Base-by-base conservation (phyloP, 2,888 invertebrate genomes). In the Pterostichus madidus region DNA sequence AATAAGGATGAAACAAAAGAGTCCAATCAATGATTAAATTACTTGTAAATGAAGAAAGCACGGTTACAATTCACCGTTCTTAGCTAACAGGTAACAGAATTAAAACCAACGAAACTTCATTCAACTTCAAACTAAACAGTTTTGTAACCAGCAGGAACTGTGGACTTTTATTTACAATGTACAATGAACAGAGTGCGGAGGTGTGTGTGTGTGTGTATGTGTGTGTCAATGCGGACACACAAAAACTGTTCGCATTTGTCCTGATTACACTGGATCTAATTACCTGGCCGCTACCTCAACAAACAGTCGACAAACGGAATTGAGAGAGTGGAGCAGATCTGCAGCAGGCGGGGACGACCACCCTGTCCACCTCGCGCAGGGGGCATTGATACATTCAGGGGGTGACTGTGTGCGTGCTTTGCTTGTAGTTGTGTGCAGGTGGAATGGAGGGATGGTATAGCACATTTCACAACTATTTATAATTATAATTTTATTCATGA, bases 211-310 rank as follows among this genome's bases (percentile, higher is more conserved):
- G 17, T 24, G 31, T 59, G 59, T 52, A 5, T 39, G 5, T 49
- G 49, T 13, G 49, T 49, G 49, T 49, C 8, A 2, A n/a, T 49
- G 49, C 35, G 64, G 35, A 32, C 32, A 32, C 32, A 64, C 64
- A 64, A 64, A 64, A 64, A 64, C 64, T n/a, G 32, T 64, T 64
- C 64, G 64, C 64, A 64, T 64, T 64, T 64, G 64, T 64, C 64
- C 64, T 64, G 64, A 64, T 64, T 64, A 64, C 64, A 64, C 32
- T 64, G 64, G 68, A 71, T 71, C 68, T 71, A 71, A 71, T 71
- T 71, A 71, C 68, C 68, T 71, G 68, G 35, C 35, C 32, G 64
- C 64, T 64, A 64, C 64, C 68, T 71, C 44, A 24, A 44, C 68
- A 71, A 71, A 71, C 68, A 71, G 68, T 71, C 13, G 44, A 71